phyloP scores from a whole-genome alignment of 2,888 invertebrate species.

The Blera fallax region DNA sequence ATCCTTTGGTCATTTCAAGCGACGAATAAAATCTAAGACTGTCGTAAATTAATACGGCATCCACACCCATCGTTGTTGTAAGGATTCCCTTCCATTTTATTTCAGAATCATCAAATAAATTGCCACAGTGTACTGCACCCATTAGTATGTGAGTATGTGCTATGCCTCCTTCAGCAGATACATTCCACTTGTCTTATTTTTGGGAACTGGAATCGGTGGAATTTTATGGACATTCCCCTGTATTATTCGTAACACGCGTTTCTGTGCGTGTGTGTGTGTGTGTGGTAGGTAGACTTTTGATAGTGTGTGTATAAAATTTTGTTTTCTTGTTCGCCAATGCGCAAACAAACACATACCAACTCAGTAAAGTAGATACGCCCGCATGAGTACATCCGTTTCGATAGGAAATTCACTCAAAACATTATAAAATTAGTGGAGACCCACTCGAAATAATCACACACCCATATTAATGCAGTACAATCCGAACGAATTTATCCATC shows the following conservation, averaged over 20 bases:
- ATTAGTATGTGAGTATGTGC: background rate
- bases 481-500: conserved; percentile 18
- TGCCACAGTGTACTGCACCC: conserved; percentile 35
- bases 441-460: conserved; percentile 9
- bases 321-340: conserved; percentile 56
- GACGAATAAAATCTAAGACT: too few species aligned
- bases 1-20: too few species aligned
- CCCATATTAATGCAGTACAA: background rate
- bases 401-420: conserved; percentile 30
- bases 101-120: background rate
- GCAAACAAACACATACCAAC: conserved; percentile 45
- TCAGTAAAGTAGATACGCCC: conserved; percentile 42
- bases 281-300: too few species aligned
- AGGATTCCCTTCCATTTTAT: background rate
- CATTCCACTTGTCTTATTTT: conserved; percentile 58
- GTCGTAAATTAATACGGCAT: too few species aligned
- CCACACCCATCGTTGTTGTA: too few species aligned
- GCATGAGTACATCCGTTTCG: conserved; percentile 66
- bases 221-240: conserved; percentile 57
- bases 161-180: conserved; percentile 11
- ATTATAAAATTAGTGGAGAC: background rate
- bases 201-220: conserved; percentile 53
- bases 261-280: conserved; percentile 20
- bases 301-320: too few species aligned
- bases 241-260: background rate